These are phyloP conservation scores for Dufourea novaeangliae DNA, from an alignment of 1,140 invertebrate genomes.

Conservation along the genomic window DNA sequence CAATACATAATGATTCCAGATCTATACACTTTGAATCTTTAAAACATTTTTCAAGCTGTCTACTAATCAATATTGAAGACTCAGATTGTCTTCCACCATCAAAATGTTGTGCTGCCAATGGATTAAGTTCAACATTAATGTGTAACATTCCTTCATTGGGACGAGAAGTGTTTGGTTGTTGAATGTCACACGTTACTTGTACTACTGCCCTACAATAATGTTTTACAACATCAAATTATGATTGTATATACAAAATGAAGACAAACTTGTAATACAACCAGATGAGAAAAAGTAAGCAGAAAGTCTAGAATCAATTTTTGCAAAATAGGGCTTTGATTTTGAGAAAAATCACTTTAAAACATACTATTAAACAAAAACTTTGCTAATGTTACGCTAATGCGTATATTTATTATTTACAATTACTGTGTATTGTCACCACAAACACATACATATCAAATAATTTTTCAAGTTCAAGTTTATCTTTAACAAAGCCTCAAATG, in stretches of 20 bases:
- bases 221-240: slow-evolving; percentile 34
- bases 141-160: slow-evolving; percentile 94
- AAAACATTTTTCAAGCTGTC: slow-evolving; percentile 93
- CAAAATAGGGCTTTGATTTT: too few species aligned
- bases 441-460: too few species aligned
- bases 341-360: too few species aligned
- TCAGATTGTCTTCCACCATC: slow-evolving; percentile 88
- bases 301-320: too few species aligned
- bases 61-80: slow-evolving; percentile 89
- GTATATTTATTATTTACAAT: too few species aligned
- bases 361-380: too few species aligned
- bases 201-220: slow-evolving; percentile 86
- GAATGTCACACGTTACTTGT: slow-evolving; percentile 93
- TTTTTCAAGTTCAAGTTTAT: too few species aligned
- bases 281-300: too few species aligned
- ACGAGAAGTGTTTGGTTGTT: slow-evolving; percentile 89
- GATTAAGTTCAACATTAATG: slow-evolving; percentile 93
- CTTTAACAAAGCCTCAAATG: too few species aligned
- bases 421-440: too few species aligned
- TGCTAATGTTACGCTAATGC: too few species aligned
- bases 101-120: slow-evolving; percentile 91
- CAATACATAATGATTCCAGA: slow-evolving; percentile 95
- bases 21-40: slow-evolving; percentile 95
- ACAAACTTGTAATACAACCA: too few species aligned
- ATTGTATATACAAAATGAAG: background rate